Conservation (phyloP, 2,888 invertebrate species). For the Xylota sylvarum region DNA sequence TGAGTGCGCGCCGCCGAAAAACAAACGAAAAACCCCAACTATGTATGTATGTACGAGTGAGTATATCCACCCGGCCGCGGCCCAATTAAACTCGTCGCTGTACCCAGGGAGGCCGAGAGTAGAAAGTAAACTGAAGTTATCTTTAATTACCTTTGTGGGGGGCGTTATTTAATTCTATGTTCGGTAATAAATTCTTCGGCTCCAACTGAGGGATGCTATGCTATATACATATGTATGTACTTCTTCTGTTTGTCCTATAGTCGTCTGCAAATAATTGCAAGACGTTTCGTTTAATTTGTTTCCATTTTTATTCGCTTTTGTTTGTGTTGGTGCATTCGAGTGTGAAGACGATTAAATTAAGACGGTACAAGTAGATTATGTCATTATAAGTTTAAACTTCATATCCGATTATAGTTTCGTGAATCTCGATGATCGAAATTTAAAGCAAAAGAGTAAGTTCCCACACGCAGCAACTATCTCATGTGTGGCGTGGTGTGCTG, state of each 20-base stretch:
- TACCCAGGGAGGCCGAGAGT: background rate
- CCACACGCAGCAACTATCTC: background rate
- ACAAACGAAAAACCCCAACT: slow-evolving; percentile 21
- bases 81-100: slow-evolving; percentile 44
- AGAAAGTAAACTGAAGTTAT: slow-evolving; percentile 48
- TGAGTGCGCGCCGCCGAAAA: slow-evolving; percentile 19
- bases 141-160: slow-evolving; percentile 54
- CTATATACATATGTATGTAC: no score
- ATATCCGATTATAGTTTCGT: slow-evolving; percentile 18
- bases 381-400: background rate
- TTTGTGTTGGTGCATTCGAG: background rate
- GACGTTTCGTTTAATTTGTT: background rate
- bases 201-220: background rate
- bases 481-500: no score
- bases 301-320: background rate
- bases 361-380: background rate
- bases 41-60: no score
- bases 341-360: background rate
- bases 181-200: slow-evolving; percentile 44
- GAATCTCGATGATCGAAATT: slow-evolving; percentile 25
- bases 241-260: background rate
- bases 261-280: slow-evolving; percentile 9
- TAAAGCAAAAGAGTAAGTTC: slow-evolving; percentile 12
- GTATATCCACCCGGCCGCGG: background rate
- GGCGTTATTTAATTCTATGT: slow-evolving; percentile 50